Conservation (phyloP, 2,888 invertebrate species). For the Cerastoderma edule region DNA sequence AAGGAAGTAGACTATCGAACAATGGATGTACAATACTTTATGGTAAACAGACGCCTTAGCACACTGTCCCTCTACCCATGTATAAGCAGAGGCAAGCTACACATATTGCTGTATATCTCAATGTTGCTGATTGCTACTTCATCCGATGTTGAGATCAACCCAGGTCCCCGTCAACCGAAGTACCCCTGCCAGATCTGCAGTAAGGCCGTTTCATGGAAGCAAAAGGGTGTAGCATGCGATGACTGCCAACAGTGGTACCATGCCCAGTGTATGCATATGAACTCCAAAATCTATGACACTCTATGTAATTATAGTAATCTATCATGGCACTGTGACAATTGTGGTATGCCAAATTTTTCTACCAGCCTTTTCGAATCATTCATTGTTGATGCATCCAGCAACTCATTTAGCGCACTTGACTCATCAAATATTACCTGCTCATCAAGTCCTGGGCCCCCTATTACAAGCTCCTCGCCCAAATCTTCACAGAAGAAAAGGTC, state of each 20-base stretch:
- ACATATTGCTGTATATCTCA: background rate
- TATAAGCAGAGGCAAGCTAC: too few species aligned
- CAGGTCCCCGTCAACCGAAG: constrained; percentile 30
- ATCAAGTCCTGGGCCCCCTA: background rate
- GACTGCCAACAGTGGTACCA: constrained; percentile 27
- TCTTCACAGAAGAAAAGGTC: too few species aligned
- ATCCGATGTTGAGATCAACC: constrained; percentile 19
- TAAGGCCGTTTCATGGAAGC: constrained; percentile 17
- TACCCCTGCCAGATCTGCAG: constrained; percentile 24
- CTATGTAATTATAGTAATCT: too few species aligned
- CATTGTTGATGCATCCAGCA: too few species aligned
- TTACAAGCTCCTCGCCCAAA: background rate
- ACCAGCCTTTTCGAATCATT: too few species aligned
- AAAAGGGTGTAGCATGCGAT: constrained; percentile 15
- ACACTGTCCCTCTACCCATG: too few species aligned
- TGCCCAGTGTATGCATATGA: background rate
- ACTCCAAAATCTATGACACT: too few species aligned
- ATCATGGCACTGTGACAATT: too few species aligned
- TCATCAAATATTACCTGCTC: background rate
- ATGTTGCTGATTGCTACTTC: background rate
- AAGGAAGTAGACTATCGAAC: too few species aligned
- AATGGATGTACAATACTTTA: too few species aligned
- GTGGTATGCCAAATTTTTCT: too few species aligned
- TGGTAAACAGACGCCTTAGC: too few species aligned
- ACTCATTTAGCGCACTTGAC: background rate